These are phyloP conservation scores for Unio pictorum DNA, from an alignment of 2,888 invertebrate genomes.

Conservation along the genomic window DNA sequence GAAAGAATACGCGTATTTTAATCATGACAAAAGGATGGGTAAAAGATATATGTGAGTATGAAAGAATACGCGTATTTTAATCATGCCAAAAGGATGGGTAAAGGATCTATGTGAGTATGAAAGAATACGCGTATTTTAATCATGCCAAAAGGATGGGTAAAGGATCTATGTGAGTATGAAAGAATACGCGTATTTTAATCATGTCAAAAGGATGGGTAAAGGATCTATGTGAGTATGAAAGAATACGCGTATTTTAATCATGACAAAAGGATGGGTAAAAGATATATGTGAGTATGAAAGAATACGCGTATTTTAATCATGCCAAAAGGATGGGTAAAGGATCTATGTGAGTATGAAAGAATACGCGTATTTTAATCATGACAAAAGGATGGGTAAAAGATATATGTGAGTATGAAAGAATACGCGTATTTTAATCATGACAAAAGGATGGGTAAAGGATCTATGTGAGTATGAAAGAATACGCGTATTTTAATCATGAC, in stretches of 20 bases:
- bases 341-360: conserved; percentile 58
- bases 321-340: conserved; percentile 68
- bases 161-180: conserved; percentile 63
- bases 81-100: conserved; percentile 64
- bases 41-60: conserved; percentile 64
- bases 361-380: conserved; percentile 27
- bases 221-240: conserved; percentile 62
- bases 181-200: background rate
- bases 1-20: background rate
- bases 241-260: conserved; percentile 9
- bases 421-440: conserved; percentile 36
- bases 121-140: background rate
- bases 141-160: conserved; percentile 64
- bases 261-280: conserved; percentile 68
- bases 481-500: conserved; percentile 45
- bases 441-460: conserved; percentile 69
- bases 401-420: conserved; percentile 53
- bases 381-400: conserved; percentile 69
- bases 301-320: conserved; percentile 27
- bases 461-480: conserved; percentile 53
- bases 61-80: background rate
- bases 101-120: conserved; percentile 64
- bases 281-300: conserved; percentile 62
- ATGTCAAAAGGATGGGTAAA: conserved; percentile 69
- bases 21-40: conserved; percentile 68